Percentiles rank a stretch among this genome's conserved stretches.
These are phyloP conservation scores for Epirrhoe tristata DNA, from an alignment of 2,888 invertebrate genomes.

Conservation along the genomic window DNA sequence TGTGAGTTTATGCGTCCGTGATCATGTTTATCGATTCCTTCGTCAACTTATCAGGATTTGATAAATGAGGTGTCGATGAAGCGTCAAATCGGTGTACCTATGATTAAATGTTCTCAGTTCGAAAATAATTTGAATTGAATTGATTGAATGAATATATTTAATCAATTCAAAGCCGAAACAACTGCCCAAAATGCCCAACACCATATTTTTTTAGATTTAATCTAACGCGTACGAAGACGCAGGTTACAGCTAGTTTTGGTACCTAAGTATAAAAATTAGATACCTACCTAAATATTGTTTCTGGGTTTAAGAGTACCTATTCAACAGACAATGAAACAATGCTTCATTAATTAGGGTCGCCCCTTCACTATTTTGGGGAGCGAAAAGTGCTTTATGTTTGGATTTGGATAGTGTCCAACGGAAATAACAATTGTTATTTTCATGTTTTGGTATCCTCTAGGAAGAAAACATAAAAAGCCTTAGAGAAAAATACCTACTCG, in stretches of 20 bases:
- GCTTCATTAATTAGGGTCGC: not conserved
- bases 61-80: not conserved
- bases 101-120: not conserved
- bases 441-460: not conserved
- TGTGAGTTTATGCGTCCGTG: not conserved
- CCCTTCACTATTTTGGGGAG: not conserved
- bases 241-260: too few relatives aligned
- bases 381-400: not conserved
- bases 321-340: not conserved
- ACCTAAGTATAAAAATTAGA: too few relatives aligned
- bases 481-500: too few relatives aligned
- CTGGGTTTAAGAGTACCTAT: not conserved
- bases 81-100: not conserved
- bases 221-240: too few relatives aligned
- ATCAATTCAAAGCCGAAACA: too few relatives aligned
- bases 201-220: too few relatives aligned
- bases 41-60: not conserved
- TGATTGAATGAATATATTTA: too few relatives aligned
- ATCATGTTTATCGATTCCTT: not conserved
- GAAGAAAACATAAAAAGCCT: not conserved
- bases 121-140: too few relatives aligned
- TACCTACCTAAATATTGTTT: not conserved
- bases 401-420: not conserved
- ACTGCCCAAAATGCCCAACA: too few relatives aligned
- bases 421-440: not conserved